phyloP scores from a whole-genome alignment of 2,113 vertebrate genomes.

The Perognathus longimembris region DNA sequence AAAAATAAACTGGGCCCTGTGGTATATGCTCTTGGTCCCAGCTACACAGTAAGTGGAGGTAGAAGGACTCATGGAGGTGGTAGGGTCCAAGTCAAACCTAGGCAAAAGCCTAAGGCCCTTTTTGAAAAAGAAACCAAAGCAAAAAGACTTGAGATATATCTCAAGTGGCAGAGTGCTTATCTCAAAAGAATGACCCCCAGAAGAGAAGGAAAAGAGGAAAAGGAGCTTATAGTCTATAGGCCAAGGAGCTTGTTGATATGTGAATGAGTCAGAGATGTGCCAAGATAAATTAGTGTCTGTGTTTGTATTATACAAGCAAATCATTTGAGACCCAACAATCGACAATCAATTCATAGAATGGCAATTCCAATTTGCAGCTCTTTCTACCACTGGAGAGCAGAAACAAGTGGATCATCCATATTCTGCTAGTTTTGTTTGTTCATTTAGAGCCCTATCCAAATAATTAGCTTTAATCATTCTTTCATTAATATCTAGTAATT shows the following conservation, averaged over 20 bases:
- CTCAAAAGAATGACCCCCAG: too few relatives aligned
- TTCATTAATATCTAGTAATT: conserved; percentile 47
- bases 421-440: conserved; percentile 52
- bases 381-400: conserved; percentile 12
- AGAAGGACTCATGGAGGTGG: too few relatives aligned
- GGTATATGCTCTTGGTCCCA: too few relatives aligned
- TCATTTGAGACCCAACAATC: neutral
- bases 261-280: neutral
- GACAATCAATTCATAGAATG: conserved; percentile 2
- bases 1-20: too few relatives aligned
- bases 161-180: too few relatives aligned
- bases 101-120: too few relatives aligned
- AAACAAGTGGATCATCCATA: conserved; percentile 12
- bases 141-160: too few relatives aligned
- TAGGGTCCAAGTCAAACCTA: too few relatives aligned
- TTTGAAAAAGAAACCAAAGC: too few relatives aligned
- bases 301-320: neutral
- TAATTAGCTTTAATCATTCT: conserved; percentile 43
- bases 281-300: neutral
- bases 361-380: conserved; percentile 30
- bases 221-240: neutral
- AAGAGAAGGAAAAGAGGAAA: too few relatives aligned
- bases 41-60: too few relatives aligned
- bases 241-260: neutral
- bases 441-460: neutral